A percentile compares a stretch with the other conserved stretches of the same genome.
phyloP scores from a whole-genome alignment of 92 coral and sea anemone genomes.

The Epizoanthus rinbou region DNA sequence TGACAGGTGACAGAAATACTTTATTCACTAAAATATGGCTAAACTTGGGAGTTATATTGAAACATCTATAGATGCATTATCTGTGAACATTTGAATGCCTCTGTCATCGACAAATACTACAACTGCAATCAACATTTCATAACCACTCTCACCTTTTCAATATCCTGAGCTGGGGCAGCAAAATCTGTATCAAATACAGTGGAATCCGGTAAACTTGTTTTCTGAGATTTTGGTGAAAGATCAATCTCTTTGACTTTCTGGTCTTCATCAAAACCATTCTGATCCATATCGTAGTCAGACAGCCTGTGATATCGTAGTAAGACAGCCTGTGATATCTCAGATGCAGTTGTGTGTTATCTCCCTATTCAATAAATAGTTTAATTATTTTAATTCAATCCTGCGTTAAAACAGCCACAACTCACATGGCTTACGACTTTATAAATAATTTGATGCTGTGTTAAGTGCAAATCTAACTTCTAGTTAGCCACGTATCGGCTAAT shows the following conservation, averaged over 20 bases:
- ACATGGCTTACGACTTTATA: too few species aligned
- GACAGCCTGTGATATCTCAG: not conserved
- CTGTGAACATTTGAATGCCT: too few species aligned
- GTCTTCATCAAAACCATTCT: not conserved
- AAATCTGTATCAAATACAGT: too few species aligned
- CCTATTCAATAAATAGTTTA: not conserved
- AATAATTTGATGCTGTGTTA: too few species aligned
- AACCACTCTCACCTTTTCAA: conserved; percentile 31
- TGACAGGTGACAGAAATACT: too few species aligned
- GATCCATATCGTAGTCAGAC: not conserved
- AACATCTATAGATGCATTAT: too few species aligned
- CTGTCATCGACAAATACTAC: too few species aligned
- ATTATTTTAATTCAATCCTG: too few species aligned
- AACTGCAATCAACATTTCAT: too few species aligned
- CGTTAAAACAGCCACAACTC: too few species aligned
- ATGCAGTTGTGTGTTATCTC: not conserved
- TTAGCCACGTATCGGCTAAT: conserved; percentile 4
- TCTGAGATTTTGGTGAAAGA: conserved; percentile 19
- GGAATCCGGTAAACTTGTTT: not conserved
- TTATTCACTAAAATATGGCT: too few species aligned
- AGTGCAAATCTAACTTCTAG: not conserved
- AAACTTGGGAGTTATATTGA: too few species aligned
- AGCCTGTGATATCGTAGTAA: not conserved
- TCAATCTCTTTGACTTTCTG: not conserved
- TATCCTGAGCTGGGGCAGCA: conserved; percentile 19